Evolutionary conservation across 2,113 vertebrate species (phyloP).

Genomic region (Cettia cetti): DNA sequence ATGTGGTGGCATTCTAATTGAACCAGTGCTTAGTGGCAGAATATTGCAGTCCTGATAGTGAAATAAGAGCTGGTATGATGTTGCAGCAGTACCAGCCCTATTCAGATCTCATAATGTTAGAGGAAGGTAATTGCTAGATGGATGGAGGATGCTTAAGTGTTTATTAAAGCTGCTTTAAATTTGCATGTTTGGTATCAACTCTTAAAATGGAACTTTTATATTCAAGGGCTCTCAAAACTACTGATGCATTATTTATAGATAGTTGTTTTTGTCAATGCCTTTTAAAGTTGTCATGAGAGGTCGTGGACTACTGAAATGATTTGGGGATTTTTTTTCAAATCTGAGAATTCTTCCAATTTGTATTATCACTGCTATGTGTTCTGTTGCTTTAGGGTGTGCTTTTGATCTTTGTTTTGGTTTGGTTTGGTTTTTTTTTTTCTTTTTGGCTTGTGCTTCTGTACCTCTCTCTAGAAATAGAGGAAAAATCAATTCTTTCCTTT

Average conservation of each 20-base stretch:
- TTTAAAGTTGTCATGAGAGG: not conserved
- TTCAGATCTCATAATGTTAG: not conserved
- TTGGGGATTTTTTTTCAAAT: not conserved
- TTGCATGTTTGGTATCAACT: not conserved
- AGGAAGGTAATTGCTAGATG: not conserved
- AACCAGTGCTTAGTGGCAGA: not conserved
- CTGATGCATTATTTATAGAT: not conserved
- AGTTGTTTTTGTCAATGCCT: not conserved
- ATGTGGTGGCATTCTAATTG: not conserved
- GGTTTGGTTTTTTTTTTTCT: not conserved
- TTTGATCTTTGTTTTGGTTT: not conserved
- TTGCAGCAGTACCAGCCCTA: not conserved
- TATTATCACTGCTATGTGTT: not conserved
- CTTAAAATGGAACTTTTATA: not conserved
- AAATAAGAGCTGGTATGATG: not conserved
- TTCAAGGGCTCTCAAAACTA: not conserved
- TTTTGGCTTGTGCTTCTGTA: not conserved
- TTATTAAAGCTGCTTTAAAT: not conserved
- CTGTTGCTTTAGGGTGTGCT: fast-evolving
- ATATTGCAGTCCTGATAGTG: not conserved
- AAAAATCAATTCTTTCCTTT: not conserved
- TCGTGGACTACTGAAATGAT: not conserved
- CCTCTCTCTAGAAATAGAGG: not conserved
- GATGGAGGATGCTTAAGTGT: not conserved
- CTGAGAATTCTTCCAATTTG: not conserved